Evolutionary conservation across 2,113 vertebrate genomes (phyloP), one percentile per base, ranked within the genome.

Genomic region (Podilymbus podiceps): DNA sequence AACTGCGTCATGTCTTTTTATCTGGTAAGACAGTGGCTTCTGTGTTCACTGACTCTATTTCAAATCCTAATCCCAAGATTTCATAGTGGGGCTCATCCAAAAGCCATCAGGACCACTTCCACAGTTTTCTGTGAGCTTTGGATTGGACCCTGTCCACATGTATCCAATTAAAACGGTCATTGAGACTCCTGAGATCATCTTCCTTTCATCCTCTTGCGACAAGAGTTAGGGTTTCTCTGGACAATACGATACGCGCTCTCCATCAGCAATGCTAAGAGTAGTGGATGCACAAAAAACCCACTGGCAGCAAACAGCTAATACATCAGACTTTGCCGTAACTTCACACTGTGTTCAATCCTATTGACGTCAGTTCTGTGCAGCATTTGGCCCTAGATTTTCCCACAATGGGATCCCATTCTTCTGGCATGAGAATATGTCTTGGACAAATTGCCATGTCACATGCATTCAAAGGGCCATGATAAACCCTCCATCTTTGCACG

Each of bases 371-470:
- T 76, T 85, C 94, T 79, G 53, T 58, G 86, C 71, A 76, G 56
- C 15, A 50, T 79, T 97, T 93, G 89, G 86, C 69, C 89, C 73
- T 55, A 53, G 80, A 92, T 95, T 97, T 97, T 97, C 92, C 95
- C 96, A 96, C 95, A 97, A 94, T 85, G 92, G 46, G 66, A 91
- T 84, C 83, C 86, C 89, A 95, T 97, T 97, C 86, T 96, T 97
- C 62, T 76, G 50, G 64, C 95, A 94, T 97, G 96, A 97, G 94
- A 92, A 94, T 96, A 95, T 93, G 93, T 93, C 97, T 95, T 97
- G 94, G 92, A 97, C 96, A 95, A 96, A 95, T 97, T 97, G 91
- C 95, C 84, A 91, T 96, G 96, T 97, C 96, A 96, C 86, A 88
- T 69, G 74, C 89, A 95, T 96, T 95, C 92, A 97, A 95, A 95